These are phyloP conservation scores for Drosophila meridiana DNA, from an alignment of 2,888 invertebrate species.

Conservation along the genomic window DNA sequence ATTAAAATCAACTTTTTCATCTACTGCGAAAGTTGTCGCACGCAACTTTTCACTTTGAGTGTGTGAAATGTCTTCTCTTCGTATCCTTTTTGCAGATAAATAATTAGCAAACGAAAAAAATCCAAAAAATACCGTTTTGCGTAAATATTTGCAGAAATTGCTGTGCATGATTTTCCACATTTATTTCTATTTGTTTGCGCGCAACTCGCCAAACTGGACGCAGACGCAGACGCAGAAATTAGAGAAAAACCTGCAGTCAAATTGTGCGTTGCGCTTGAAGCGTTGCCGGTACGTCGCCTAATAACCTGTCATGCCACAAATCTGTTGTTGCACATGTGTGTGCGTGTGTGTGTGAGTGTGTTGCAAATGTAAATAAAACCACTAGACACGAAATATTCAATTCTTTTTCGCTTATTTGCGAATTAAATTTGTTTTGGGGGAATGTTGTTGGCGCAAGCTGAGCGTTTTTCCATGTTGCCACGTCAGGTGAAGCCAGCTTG, in stretches of 20 bases:
- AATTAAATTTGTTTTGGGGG: conserved; percentile 50
- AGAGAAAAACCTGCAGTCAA: conserved; percentile 59
- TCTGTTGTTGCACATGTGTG: conserved; percentile 36
- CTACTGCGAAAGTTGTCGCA: conserved; percentile 61
- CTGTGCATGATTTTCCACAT: conserved; percentile 55
- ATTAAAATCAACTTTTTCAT: conserved; percentile 38
- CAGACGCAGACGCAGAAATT: conserved; percentile 40
- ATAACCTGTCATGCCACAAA: conserved; percentile 84
- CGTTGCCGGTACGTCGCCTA: conserved; percentile 75
- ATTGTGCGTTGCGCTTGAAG: conserved; percentile 71
- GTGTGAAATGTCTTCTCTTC: conserved; percentile 34
- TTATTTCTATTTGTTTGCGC: conserved; percentile 43
- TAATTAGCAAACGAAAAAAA: conserved; percentile 43
- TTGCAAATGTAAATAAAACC: conserved; percentile 73
- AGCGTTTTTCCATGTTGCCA: conserved; percentile 73
- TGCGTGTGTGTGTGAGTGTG: conserved; percentile 32
- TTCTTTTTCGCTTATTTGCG: conserved; percentile 43
- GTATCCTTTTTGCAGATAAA: conserved; percentile 41
- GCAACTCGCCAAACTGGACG: conserved; percentile 59
- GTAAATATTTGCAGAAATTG: conserved; percentile 46
- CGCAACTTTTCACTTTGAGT: conserved; percentile 52
- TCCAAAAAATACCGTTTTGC: conserved; percentile 42
- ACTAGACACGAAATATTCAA: conserved; percentile 61
- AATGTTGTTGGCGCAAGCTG: conserved; percentile 68
- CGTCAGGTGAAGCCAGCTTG: conserved; percentile 68